Conservation (phyloP, 2,113 vertebrate genomes). For the Tyto alba region DNA sequence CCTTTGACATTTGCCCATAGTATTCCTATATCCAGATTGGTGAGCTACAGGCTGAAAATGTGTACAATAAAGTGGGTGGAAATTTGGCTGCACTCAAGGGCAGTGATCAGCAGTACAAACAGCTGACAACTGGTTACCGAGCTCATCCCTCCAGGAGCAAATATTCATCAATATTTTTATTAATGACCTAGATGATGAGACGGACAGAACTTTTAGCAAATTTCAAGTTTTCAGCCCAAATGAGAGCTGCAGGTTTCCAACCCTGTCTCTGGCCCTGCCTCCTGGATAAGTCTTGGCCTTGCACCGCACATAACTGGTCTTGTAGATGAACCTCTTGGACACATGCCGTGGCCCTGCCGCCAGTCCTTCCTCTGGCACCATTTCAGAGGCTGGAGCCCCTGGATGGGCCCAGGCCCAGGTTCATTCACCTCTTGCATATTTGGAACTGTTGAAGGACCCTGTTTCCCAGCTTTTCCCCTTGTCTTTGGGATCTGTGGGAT, state of each 20-base stretch:
- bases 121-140: neutral
- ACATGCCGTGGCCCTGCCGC: rapidly evolving
- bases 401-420: neutral
- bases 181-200: neutral
- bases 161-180: neutral
- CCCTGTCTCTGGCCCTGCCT: neutral
- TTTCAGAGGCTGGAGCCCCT: neutral
- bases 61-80: neutral
- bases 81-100: neutral
- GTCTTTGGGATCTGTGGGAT: neutral
- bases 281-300: neutral
- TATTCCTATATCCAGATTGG: neutral
- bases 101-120: neutral
- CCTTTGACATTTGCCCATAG: neutral
- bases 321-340: neutral
- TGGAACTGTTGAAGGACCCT: neutral
- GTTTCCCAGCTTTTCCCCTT: neutral
- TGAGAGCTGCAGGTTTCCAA: neutral
- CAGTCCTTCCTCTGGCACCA: neutral
- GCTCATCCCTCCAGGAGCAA: neutral
- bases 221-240: neutral
- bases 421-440: neutral
- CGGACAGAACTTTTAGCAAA: neutral
- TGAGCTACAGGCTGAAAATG: neutral
- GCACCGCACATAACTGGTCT: rapidly evolving